Evolutionary conservation across 1,140 invertebrate genomes (phyloP).

Genomic region (Battus philenor): DNA sequence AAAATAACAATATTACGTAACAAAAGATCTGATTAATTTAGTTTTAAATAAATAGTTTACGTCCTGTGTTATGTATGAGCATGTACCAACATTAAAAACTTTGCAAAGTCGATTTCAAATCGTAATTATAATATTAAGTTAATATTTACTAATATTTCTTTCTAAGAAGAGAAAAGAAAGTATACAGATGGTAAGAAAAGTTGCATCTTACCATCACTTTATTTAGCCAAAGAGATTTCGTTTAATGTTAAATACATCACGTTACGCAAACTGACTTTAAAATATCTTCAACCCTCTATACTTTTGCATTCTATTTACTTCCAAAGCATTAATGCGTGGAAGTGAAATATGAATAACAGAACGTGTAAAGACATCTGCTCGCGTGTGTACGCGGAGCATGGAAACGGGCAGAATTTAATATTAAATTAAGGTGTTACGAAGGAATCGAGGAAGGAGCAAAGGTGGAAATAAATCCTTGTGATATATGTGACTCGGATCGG

Average conservation of each 20-base stretch:
- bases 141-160: too few relatives aligned
- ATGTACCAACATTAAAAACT: too few relatives aligned
- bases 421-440: slow-evolving; percentile 72
- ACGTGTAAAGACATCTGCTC: slow-evolving; percentile 62
- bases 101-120: too few relatives aligned
- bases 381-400: slow-evolving; percentile 28
- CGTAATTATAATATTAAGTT: too few relatives aligned
- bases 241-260: background rate
- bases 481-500: slow-evolving; percentile 57
- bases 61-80: too few relatives aligned
- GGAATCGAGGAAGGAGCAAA: slow-evolving; percentile 67
- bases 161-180: too few relatives aligned
- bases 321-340: slow-evolving; percentile 39
- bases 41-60: too few relatives aligned
- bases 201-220: too few relatives aligned
- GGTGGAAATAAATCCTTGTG: slow-evolving; percentile 68
- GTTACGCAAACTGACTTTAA: slow-evolving; percentile 5
- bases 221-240: too few relatives aligned
- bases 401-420: slow-evolving; percentile 69
- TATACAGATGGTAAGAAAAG: too few relatives aligned
- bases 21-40: too few relatives aligned
- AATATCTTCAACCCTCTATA: slow-evolving; percentile 4
- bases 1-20: too few relatives aligned
- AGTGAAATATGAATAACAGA: slow-evolving; percentile 66
- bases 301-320: slow-evolving; percentile 26